A percentile compares a stretch with the other conserved stretches of the same genome.
Conservation (phyloP, 2,113 vertebrate genomes). For the Ia io region DNA sequence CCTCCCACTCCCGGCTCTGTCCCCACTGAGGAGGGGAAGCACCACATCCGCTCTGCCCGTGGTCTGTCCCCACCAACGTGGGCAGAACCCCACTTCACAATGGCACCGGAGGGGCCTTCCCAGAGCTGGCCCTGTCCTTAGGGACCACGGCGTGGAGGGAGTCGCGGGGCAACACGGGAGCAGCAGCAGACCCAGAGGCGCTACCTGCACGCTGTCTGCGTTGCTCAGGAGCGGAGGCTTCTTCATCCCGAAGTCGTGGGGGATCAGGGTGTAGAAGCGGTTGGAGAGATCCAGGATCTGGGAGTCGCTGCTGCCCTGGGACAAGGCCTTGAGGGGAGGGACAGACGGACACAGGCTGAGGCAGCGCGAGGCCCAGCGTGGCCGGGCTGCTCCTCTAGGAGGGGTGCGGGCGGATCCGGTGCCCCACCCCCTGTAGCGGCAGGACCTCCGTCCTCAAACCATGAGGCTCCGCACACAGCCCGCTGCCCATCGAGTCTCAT, state of each 20-base stretch:
- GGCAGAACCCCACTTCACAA: not conserved
- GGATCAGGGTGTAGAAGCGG: conserved; percentile 97
- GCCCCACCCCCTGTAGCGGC: rapidly evolving
- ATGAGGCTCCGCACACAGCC: not conserved
- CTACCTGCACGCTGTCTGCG: conserved; percentile 94
- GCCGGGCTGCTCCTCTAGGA: not conserved
- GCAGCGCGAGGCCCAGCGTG: rapidly evolving
- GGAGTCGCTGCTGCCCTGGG: conserved; percentile 86
- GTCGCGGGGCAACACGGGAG: rapidly evolving
- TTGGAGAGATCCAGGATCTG: conserved; percentile 97
- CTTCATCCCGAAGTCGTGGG: conserved; percentile 99
- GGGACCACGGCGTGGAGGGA: rapidly evolving
- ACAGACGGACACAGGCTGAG: not conserved
- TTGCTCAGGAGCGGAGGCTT: conserved; percentile 95
- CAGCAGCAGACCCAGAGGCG: rapidly evolving
- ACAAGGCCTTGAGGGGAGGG: conserved; percentile 86
- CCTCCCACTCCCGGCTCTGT: not conserved
- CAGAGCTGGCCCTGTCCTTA: not conserved
- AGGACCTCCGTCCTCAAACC: not conserved
- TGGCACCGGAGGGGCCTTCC: not conserved
- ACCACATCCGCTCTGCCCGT: not conserved
- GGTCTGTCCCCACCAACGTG: not conserved
- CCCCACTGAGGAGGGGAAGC: not conserved
- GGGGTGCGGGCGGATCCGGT: rapidly evolving
- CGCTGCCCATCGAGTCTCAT: not conserved